Conservation (phyloP, 2,797 vertebrate species). For the Poeciliopsis presidionis region DNA sequence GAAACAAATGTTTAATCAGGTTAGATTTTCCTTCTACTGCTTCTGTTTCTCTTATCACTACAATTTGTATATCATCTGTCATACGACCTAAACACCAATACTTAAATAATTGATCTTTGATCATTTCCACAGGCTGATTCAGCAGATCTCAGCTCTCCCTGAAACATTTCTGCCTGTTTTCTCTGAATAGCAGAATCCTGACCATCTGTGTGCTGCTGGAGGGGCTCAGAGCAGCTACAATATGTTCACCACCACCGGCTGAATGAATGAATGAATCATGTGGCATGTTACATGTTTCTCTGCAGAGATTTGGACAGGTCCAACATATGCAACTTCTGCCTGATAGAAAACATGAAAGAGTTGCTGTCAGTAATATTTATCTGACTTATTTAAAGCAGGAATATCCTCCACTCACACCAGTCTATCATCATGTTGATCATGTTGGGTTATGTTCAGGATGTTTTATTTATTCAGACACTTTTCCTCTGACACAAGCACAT, state of each 20-base stretch:
- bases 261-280: slow-evolving; percentile 97
- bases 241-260: slow-evolving; percentile 94
- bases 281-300: slow-evolving; percentile 57
- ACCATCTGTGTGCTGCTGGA: slow-evolving; percentile 23
- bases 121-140: slow-evolving; percentile 7
- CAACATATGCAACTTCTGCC: background rate
- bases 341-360: background rate
- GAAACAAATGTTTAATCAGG: background rate
- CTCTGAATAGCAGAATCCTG: slow-evolving; percentile 26
- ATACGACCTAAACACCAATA: background rate
- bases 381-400: slow-evolving; percentile 81
- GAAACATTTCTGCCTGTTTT: slow-evolving; percentile 7
- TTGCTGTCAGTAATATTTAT: background rate
- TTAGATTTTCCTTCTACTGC: background rate
- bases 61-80: background rate
- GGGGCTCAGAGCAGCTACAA: slow-evolving; percentile 90
- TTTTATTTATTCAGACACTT: slow-evolving; percentile 85
- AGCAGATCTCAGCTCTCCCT: slow-evolving; percentile 11
- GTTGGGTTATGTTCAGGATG: background rate
- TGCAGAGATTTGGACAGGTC: background rate
- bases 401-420: background rate
- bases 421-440: background rate
- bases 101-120: background rate
- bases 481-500: slow-evolving; percentile 70
- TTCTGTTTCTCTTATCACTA: background rate